These are phyloP conservation scores for Muscicapa adusta DNA, from an alignment of 2,113 vertebrate genomes.

Conservation along the genomic window DNA sequence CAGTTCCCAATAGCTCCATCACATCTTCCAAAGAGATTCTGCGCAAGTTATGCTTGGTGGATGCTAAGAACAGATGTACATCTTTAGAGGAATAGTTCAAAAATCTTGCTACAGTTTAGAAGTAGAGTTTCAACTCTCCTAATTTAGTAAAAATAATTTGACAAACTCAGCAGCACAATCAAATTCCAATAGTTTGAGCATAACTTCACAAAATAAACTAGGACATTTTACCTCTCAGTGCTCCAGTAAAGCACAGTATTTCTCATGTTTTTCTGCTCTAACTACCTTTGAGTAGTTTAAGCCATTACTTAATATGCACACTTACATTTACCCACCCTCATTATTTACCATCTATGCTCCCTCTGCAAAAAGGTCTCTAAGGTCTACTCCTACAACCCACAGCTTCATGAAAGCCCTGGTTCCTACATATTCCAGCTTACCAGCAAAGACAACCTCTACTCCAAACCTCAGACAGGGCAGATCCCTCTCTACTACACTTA, in stretches of 20 bases:
- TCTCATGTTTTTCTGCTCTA: background rate
- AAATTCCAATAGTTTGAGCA: background rate
- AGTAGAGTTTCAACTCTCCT: background rate
- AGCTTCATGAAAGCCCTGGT: background rate
- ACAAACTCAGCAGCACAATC: background rate
- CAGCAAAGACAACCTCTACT: background rate
- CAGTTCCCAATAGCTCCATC: slow-evolving; percentile 85
- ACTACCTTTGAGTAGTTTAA: background rate
- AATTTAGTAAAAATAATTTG: background rate
- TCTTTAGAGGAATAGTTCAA: background rate
- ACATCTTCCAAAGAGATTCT: slow-evolving; percentile 83
- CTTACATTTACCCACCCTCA: background rate
- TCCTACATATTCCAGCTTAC: background rate
- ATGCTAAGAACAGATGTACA: slow-evolving; percentile 7
- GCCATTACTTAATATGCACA: background rate
- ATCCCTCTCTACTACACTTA: background rate
- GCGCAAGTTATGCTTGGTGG: slow-evolving; percentile 68
- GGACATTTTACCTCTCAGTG: background rate
- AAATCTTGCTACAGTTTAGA: background rate
- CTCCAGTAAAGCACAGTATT: background rate
- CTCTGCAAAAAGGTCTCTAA: background rate
- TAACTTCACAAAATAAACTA: background rate
- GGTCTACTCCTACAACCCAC: background rate
- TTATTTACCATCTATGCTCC: background rate
- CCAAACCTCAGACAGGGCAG: background rate